Evolutionary conservation across 2,797 vertebrate species (phyloP), one percentile per base, ranked within the genome.

Genomic region (Eleutherodactylus coqui): DNA sequence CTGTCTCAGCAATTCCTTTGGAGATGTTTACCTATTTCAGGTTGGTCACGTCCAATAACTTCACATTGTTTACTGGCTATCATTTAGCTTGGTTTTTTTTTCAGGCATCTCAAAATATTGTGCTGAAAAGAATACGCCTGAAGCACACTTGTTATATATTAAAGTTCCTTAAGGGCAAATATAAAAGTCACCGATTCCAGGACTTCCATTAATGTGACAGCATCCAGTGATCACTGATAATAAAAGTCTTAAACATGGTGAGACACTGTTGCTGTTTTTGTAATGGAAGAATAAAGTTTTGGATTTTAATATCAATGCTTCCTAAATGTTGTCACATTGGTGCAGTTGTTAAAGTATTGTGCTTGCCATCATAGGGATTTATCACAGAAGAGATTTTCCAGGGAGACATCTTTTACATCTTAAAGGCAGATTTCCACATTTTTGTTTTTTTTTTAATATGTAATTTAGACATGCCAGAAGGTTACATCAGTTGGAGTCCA

Each of bases 11-110:
- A 99, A 98, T 92, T 95, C 96, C 10, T 97, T 97, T 0, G 97
- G 97, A 38, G 97, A 99, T 27, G 96, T 97, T 89, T 96, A 97
- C 92, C 93, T 98, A 72, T 99, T 99, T 92, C 97, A 99, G 97
- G 97, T 99, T 90, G 88, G 85, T 34, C 24, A 49, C 5, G 5
- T 36, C 32, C 38, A 60, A 34, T 36, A 72, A 5, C 8, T 69
- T 64, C 16, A 47, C 3, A 21, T 81, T 3, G 16, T 27, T 45
- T 32, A n/a, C 5, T 75, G 29, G 29, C 16, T 49, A 4, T 29
- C 47, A 75, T n/a, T 4, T 75, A 24, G 0, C 29, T 5, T 47
- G 11, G 13, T 13, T 5, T 0, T 34, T 34, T 64, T 32, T 14
- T 24, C 9, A n/a, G 1, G 19, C 47, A 3, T 45, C 11, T 75